A percentile compares a stretch with the other conserved stretches of the same genome.
These are phyloP conservation scores for Lipophrys pholis DNA, from an alignment of 2,113 vertebrate species.

Conservation along the genomic window DNA sequence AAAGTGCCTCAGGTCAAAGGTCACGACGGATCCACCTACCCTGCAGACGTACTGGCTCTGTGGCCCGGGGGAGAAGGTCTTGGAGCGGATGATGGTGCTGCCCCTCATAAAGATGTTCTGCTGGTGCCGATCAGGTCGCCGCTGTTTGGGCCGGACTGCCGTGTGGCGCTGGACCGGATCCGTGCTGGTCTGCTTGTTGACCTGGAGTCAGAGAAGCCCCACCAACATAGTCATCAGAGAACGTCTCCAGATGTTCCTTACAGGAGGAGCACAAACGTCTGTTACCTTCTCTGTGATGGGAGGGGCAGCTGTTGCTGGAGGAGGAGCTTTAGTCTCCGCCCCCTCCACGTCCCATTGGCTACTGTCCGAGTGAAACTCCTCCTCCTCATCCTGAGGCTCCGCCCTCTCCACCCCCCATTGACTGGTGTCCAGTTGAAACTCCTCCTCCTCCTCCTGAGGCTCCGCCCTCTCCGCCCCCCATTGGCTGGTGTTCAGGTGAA, in stretches of 20 bases:
- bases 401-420: conserved; percentile 76
- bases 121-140: conserved; percentile 83
- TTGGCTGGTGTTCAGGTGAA: conserved; percentile 72
- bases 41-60: conserved; percentile 98
- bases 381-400: conserved; percentile 69
- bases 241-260: background rate
- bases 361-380: conserved; percentile 75
- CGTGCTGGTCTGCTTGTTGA: conserved; percentile 91
- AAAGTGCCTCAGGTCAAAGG: no score
- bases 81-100: conserved; percentile 97
- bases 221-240: background rate
- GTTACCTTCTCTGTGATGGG: conserved; percentile 76
- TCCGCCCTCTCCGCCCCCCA: conserved; percentile 75
- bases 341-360: conserved; percentile 72
- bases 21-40: conserved; percentile 81
- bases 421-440: conserved; percentile 72
- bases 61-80: conserved; percentile 97
- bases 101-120: conserved; percentile 91
- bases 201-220: conserved; percentile 24
- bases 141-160: conserved; percentile 94
- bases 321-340: conserved; percentile 19
- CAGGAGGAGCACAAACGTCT: background rate
- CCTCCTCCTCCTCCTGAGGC: conserved; percentile 75
- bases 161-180: conserved; percentile 81
- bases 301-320: background rate